A percentile compares a stretch with the other conserved stretches of the same genome.
Evolutionary conservation across 1,140 invertebrate species (phyloP).

Genomic region (Popillia japonica): DNA sequence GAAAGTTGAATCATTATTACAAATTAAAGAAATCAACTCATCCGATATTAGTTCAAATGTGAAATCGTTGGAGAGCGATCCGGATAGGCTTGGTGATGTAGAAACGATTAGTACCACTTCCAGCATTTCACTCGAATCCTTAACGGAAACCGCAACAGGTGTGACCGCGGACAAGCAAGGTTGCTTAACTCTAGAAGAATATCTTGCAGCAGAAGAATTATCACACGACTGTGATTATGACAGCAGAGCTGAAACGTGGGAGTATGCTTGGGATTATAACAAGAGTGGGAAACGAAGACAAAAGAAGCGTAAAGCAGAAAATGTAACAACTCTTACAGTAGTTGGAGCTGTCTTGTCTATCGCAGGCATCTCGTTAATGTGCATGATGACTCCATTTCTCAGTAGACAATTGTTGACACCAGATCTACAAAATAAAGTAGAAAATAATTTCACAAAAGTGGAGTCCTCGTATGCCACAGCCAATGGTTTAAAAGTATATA

Average conservation of each 20-base stretch:
- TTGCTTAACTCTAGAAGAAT: constrained; percentile 44
- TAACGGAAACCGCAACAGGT: background rate
- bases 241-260: constrained; percentile 25
- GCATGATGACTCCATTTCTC: constrained; percentile 25
- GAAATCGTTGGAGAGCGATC: too few relatives aligned
- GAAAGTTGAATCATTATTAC: background rate
- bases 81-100: background rate
- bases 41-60: background rate
- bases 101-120: background rate
- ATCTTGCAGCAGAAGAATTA: constrained; percentile 24
- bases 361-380: constrained; percentile 36
- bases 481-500: background rate
- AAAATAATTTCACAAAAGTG: constrained; percentile 18
- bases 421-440: constrained; percentile 9
- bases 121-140: background rate
- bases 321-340: constrained; percentile 9
- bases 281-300: constrained; percentile 3
- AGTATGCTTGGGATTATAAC: background rate
- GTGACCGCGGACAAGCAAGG: constrained; percentile 31
- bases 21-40: background rate
- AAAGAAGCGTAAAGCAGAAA: constrained; percentile 35
- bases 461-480: background rate
- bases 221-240: constrained; percentile 44
- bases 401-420: background rate
- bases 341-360: constrained; percentile 34